Percentiles rank a stretch among this genome's conserved stretches.
Conservation (phyloP, 2,113 vertebrate species). For the Lophura nycthemera region DNA sequence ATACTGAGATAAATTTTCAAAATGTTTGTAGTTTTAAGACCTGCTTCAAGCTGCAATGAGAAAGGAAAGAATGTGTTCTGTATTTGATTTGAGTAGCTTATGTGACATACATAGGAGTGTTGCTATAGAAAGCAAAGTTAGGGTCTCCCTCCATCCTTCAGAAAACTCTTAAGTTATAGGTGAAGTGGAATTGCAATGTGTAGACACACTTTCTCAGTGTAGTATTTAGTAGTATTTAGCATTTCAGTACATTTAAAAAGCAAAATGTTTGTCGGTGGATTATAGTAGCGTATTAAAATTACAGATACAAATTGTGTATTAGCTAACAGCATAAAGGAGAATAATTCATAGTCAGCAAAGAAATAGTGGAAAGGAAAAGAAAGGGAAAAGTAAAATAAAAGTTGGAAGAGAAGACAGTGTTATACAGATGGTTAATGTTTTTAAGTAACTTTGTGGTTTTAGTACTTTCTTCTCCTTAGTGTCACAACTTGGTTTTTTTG, state of each 20-base stretch:
- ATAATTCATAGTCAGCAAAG: neutral
- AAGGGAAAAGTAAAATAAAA: neutral
- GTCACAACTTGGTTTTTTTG: neutral
- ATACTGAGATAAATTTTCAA: neutral
- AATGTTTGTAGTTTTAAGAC: neutral
- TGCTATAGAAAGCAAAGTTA: neutral
- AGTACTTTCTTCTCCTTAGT: neutral
- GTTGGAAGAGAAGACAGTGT: neutral
- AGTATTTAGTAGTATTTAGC: too few relatives aligned
- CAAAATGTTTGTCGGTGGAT: neutral
- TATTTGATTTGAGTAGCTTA: neutral
- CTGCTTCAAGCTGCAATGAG: neutral
- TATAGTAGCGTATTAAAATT: neutral
- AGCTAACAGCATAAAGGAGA: neutral
- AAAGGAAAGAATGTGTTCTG: neutral
- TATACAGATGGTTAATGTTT: neutral
- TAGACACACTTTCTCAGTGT: neutral
- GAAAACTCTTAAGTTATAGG: neutral
- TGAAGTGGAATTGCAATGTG: neutral
- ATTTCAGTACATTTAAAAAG: neutral
- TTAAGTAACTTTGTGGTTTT: neutral
- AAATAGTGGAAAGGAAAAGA: neutral
- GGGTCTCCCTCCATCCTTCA: neutral
- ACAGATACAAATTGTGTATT: neutral
- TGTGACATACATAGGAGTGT: neutral